These are phyloP conservation scores for Gila robusta DNA, from an alignment of 2,797 vertebrate genomes.

Conservation along the genomic window DNA sequence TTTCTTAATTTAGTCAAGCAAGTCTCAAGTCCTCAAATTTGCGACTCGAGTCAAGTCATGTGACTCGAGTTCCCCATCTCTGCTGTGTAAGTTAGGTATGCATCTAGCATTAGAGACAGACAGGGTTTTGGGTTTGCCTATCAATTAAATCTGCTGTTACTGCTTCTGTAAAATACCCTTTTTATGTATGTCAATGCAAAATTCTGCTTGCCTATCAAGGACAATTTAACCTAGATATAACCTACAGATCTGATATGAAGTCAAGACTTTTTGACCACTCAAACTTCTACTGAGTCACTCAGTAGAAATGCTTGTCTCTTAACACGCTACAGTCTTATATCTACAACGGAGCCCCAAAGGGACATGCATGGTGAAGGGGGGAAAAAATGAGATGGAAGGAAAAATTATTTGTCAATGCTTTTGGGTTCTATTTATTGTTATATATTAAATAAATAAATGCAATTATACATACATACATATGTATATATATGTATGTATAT, in stretches of 20 bases:
- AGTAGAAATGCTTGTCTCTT: neutral
- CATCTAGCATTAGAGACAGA: neutral
- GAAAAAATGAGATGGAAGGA: no score
- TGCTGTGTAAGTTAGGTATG: neutral
- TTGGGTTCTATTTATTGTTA: no score
- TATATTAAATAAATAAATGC: no score
- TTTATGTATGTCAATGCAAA: conserved; percentile 24
- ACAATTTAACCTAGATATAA: neutral
- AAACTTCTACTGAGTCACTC: no score
- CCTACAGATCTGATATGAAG: conserved; percentile 11
- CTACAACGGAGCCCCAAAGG: neutral
- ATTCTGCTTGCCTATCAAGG: neutral
- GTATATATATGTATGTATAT: no score
- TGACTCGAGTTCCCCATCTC: no score
- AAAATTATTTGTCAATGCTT: no score
- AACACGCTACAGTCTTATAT: neutral
- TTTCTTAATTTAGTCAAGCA: no score
- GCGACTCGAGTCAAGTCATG: no score
- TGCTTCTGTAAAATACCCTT: neutral
- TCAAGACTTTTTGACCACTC: neutral
- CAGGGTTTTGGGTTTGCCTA: conserved; percentile 6
- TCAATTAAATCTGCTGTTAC: neutral
- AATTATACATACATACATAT: no score
- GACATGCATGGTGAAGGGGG: no score
- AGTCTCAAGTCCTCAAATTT: no score